phyloP scores from a whole-genome alignment of 2,797 vertebrate species.

The Rhynchotus rufescens region DNA sequence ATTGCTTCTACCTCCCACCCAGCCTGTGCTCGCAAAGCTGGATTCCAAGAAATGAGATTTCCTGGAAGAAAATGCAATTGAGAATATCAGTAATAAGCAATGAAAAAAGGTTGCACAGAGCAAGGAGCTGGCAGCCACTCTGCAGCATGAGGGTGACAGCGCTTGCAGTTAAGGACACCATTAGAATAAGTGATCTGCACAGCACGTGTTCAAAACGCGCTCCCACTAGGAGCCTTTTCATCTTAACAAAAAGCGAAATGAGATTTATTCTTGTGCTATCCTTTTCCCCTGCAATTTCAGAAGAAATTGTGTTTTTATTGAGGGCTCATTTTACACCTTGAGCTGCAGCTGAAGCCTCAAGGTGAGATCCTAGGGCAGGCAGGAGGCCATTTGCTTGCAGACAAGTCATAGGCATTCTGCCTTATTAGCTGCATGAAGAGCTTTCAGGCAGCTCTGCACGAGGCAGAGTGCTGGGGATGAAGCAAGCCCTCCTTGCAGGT shows the following conservation, averaged over 20 bases:
- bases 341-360: not conserved
- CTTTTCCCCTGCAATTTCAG: not conserved
- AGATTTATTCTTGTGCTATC: not conserved
- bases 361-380: not conserved
- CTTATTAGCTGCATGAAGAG: not conserved
- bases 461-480: not conserved
- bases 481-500: not conserved
- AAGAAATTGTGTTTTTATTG: not conserved
- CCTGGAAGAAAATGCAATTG: not conserved
- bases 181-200: not conserved
- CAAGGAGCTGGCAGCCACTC: not conserved
- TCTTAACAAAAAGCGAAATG: not conserved
- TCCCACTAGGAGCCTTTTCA: not conserved
- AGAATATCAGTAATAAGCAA: rapidly evolving
- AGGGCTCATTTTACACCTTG: not conserved
- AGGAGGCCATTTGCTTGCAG: not conserved
- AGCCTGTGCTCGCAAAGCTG: not conserved
- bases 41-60: not conserved
- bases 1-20: not conserved
- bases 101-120: rapidly evolving
- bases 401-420: not conserved
- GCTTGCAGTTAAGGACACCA: not conserved
- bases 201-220: rapidly evolving
- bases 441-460: not conserved
- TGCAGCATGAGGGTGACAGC: not conserved